Evolutionary conservation across 92 coral and sea anemone species (phyloP), one percentile per base, ranked within the genome.

Genomic region (Micromussa lordhowensis): DNA sequence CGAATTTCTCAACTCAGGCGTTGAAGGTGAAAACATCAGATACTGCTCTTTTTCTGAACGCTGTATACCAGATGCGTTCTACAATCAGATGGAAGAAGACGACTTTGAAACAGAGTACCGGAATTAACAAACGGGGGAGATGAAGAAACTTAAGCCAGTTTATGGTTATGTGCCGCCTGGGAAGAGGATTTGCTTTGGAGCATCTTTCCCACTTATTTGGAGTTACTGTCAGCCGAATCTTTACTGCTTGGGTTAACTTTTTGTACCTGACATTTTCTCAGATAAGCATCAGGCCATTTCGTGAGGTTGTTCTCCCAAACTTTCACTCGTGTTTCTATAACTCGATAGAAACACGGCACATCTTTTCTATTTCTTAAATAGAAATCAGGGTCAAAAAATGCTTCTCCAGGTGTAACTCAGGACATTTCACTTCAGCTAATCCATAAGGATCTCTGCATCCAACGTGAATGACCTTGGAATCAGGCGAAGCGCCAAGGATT

Each of bases 11-110:
- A 92, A 92, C 78, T 68, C 87, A 61, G 92, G 92, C 3, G 80
- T 72, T 76, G 24, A 88, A 21, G 94, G 92, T 13, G 90, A 92
- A 83, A 88, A 92, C 79, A 54, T 91, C 36, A 91, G 94, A 58
- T 91, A 88, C 74, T 91, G 90, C 58, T 87, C 91, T 32, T 87
- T 86, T 61, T 86, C 79, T 89, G 79, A 86, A 66, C 80, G 82
- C 77, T 89, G 58, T 70, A 86, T 90, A 11, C 81, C 90, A 29
- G 93, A 87, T 79, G 88, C 87, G 35, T 91, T 91, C 59, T 87
- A 91, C 53, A 29, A 82, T 53, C 15, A 68, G 53, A 40, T 17
- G 18, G 70, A 88, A n/a, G 80, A 87, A 53, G 87, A 91, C 76
- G 79, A 38, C 66, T 59, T 49, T 4, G 32, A 49, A 59, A 59